Evolutionary conservation across 2,113 vertebrate genomes (phyloP).

Genomic region (Todiramphus saurophagus): DNA sequence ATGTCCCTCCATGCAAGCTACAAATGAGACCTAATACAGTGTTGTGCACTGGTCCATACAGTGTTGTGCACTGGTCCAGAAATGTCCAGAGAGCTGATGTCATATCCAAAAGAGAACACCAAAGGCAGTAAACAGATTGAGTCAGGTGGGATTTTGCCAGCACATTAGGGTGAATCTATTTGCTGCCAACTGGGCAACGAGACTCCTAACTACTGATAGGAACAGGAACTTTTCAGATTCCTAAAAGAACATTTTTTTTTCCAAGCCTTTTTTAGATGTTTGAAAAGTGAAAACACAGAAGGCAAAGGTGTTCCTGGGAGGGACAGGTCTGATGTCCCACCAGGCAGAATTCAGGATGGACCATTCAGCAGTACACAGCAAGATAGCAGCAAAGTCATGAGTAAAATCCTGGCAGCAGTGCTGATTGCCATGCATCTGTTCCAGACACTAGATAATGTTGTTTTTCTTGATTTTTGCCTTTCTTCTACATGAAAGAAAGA

Average conservation of each 20-base stretch:
- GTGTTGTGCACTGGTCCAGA: accelerated
- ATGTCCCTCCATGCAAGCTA: not conserved
- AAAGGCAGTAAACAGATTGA: not conserved
- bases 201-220: not conserved
- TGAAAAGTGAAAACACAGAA: not conserved
- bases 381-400: not conserved
- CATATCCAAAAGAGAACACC: not conserved
- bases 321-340: not conserved
- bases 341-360: not conserved
- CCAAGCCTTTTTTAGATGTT: not conserved
- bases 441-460: not conserved
- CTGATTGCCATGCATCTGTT: not conserved
- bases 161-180: not conserved
- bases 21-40: not conserved
- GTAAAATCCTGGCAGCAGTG: not conserved
- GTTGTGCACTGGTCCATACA: accelerated
- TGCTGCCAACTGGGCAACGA: not conserved
- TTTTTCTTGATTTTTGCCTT: not conserved
- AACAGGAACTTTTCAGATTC: not conserved
- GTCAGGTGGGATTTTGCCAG: not conserved
- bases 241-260: not conserved
- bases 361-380: not conserved
- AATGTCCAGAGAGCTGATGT: not conserved
- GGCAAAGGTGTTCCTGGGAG: not conserved
- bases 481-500: not conserved